These are phyloP conservation scores for Rotaria macrura DNA, from an alignment of 2,888 invertebrate genomes.

Conservation along the genomic window DNA sequence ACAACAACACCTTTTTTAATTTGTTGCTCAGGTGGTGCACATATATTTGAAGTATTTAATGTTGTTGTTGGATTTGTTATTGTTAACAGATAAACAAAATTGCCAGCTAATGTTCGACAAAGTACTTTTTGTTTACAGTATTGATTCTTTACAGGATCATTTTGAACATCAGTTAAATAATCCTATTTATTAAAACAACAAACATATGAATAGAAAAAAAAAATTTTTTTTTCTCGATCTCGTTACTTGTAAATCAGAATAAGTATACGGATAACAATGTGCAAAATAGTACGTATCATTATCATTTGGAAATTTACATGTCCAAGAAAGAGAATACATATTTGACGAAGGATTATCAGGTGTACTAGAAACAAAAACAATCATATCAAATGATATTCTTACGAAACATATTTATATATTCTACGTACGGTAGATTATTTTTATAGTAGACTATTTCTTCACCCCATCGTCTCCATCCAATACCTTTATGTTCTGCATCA, in stretches of 20 bases:
- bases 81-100: constrained; percentile 69
- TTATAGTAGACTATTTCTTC: constrained; percentile 78
- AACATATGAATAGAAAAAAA: neutral
- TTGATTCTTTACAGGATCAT: constrained; percentile 73
- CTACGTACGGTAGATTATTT: constrained; percentile 58
- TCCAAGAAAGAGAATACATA: constrained; percentile 75
- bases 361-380: neutral
- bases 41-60: too few species aligned
- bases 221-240: constrained; percentile 57
- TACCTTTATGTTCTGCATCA: constrained; percentile 66
- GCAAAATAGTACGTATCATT: constrained; percentile 81
- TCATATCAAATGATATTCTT: neutral
- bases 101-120: constrained; percentile 48
- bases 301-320: constrained; percentile 73
- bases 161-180: constrained; percentile 55
- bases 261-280: constrained; percentile 87
- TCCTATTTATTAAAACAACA: constrained; percentile 39
- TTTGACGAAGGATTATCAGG: neutral
- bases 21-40: neutral
- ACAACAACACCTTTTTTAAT: constrained; percentile 55
- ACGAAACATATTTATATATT: neutral
- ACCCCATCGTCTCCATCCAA: constrained; percentile 83
- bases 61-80: constrained; percentile 56
- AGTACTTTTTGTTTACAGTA: constrained; percentile 56
- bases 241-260: constrained; percentile 64